Conservation (phyloP, 2,113 vertebrate species). For the Eulemur rufifrons region DNA sequence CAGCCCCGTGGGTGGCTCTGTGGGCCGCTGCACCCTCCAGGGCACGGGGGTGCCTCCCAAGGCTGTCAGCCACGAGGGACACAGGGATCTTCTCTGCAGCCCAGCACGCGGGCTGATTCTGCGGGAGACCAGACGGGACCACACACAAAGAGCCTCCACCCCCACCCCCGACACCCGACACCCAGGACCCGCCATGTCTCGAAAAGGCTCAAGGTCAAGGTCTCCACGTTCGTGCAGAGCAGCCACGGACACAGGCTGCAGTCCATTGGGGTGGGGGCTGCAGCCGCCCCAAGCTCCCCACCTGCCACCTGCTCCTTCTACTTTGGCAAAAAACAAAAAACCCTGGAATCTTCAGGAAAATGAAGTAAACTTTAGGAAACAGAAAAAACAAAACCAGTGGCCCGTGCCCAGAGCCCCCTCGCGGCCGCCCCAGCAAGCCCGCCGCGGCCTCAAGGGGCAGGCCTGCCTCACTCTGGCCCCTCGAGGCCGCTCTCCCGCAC, state of each 20-base stretch:
- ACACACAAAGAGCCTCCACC: neutral
- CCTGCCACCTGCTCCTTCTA: neutral
- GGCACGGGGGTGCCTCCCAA: neutral
- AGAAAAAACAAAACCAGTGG: neutral
- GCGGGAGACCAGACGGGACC: neutral
- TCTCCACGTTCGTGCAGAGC: accelerated
- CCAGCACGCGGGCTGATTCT: neutral
- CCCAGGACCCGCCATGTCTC: neutral
- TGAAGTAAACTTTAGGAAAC: slow-evolving; percentile 1
- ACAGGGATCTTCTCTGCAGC: neutral
- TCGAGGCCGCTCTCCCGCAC: accelerated
- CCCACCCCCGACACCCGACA: neutral
- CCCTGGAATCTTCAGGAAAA: neutral
- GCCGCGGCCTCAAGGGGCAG: neutral
- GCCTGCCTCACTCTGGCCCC: neutral
- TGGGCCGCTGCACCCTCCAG: accelerated
- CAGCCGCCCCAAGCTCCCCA: no score
- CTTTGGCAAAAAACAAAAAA: slow-evolving; percentile 63
- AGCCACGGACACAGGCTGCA: neutral
- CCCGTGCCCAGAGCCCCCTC: neutral
- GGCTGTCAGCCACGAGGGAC: neutral
- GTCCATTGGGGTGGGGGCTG: neutral
- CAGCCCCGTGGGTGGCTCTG: neutral
- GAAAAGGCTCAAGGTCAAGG: neutral
- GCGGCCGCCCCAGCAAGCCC: accelerated